Base-by-base conservation (phyloP, 2,888 invertebrate genomes). In the Petrophora chlorosata region DNA sequence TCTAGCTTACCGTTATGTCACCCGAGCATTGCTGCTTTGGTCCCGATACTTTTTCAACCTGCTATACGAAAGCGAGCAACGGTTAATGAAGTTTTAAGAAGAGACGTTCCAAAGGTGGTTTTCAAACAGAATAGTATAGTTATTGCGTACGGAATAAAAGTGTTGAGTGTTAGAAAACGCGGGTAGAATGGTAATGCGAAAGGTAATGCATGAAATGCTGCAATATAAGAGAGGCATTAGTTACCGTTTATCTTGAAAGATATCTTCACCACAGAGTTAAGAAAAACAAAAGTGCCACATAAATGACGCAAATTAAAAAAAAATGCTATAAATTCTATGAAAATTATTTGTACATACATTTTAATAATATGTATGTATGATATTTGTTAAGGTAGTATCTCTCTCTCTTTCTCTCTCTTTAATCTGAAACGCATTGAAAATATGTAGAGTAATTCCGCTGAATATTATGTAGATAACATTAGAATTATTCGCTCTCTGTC, bases 161-260 rank as follows among this genome's bases (percentile, higher is more conserved):
- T 41, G 48, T 48, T 19, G 38, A 48, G 48, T 48, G 48, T 29
- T 23, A 35, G 35, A 5, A 25, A 25, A 42, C 48, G 35, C 14
- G 48, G 12, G 14, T 5, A 3, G 32, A 41, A 42, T 42, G 16
- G 3, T 42, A 36, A 48, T 42, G 14, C 13, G 3, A 9, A 10
- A 36, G 48, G 41, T 47, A 48, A 23, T 25, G 16, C 40, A 26
- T 32, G 32, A 36, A 41, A 48, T 30, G 13, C n/a, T 41, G 47
- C 36, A 48, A 41, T 36, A 32, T 41, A 26, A 41, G 19, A 29
- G 40, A 34, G 46, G 42, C 48, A 48, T 48, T 42, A 41, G 48
- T 41, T 32, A 42, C 48, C 26, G 41, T 48, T 41, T 48, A 48
- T 42, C 48, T 26, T 12, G 48, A 42, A 41, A 48, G 41, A 4